Evolutionary conservation across 2,113 vertebrate genomes (phyloP), one percentile per base, ranked within the genome.

Genomic region (Stegastes partitus): DNA sequence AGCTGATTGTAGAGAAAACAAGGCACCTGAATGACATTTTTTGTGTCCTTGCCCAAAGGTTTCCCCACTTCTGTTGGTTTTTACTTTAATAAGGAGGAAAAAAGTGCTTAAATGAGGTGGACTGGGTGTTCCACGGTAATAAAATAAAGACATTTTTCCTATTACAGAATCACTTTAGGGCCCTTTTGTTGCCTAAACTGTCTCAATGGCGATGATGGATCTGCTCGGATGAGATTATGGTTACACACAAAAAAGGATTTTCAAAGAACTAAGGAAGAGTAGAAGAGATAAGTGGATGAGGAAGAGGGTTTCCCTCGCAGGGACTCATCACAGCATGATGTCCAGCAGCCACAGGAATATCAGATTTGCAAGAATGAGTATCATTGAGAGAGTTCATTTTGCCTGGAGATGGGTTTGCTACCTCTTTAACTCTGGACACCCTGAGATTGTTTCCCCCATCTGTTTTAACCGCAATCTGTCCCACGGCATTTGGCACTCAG

Each of bases 301-400:
- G 68, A 44, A 31, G 68, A 51, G 63, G 59, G 56, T 28, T 56
- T 82, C 57, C 39, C 68, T 59, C 37, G 44, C 34, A 63, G 75
- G 58, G 74, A 75, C 63, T 79, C 54, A 65, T 61, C 79, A 28
- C 55, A 47, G 66, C 6, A 0, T 34, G 77, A 62, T 68, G 70
- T 84, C 84, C 81, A 42, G 69, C 84, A 59, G 72, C 72, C 51
- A 71, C 19, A 69, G 42, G 54, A 77, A 70, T 71, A 77, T 84
- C 74, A 84, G 58, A 74, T 81, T 78, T 49, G n/a, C 44, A 50
- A 56, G 70, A 84, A 76, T 65, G 66, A 82, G 53, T 28, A 68
- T 85, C 67, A 85, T 80, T 82, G 70, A 68, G 50, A 67, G 66
- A 81, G 68, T 84, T 86, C 49, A 74, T 82, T 79, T 81, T 47